Conservation (phyloP, 1,140 invertebrate species). For the Aleiodes sp. region DNA sequence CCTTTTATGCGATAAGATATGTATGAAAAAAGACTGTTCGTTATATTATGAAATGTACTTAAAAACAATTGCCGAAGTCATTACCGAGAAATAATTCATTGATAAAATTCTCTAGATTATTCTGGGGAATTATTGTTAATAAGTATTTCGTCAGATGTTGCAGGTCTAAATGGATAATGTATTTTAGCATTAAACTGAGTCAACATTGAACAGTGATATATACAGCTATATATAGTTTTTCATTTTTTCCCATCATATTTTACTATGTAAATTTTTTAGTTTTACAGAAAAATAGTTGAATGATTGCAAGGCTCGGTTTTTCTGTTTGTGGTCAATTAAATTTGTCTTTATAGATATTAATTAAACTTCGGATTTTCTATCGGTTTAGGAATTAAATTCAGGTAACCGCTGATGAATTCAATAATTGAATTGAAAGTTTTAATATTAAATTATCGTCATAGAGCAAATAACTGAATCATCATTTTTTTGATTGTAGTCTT, state of each 20-base stretch:
- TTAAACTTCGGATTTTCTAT: not conserved
- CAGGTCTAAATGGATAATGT: slow-evolving; percentile 8
- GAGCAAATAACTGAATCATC: too few species aligned
- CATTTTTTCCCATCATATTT: not conserved
- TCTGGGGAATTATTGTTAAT: too few species aligned
- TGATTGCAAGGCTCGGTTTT: slow-evolving; percentile 14
- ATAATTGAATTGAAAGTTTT: not conserved
- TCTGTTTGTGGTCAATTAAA: not conserved
- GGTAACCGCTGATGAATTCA: not conserved
- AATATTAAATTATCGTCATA: not conserved
- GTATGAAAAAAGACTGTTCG: not conserved
- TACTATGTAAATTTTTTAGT: slow-evolving; percentile 2
- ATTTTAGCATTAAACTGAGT: slow-evolving; percentile 16
- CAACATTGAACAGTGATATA: slow-evolving; percentile 21
- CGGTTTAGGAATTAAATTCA: not conserved
- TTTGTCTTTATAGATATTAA: not conserved
- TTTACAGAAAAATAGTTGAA: not conserved
- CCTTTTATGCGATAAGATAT: not conserved
- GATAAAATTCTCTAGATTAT: too few species aligned
- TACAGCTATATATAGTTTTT: slow-evolving; percentile 1
- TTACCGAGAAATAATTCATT: not conserved
- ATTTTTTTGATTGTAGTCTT: too few species aligned
- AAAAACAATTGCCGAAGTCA: not conserved
- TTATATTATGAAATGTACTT: not conserved
- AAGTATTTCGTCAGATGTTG: too few species aligned